These are phyloP conservation scores for Pseudoips prasinana DNA, from an alignment of 2,888 invertebrate genomes.

Conservation along the genomic window DNA sequence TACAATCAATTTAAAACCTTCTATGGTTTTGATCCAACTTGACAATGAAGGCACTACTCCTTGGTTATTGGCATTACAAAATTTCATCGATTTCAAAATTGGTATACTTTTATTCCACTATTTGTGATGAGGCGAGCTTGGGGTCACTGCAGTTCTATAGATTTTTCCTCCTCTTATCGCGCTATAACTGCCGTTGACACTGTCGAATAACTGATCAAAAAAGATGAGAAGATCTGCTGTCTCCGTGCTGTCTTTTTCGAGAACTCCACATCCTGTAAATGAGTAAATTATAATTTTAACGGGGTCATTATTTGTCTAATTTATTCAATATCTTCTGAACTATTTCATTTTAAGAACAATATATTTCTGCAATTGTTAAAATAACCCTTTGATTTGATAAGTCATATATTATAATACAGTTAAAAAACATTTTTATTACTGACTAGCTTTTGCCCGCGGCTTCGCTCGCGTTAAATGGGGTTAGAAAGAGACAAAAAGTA, in stretches of 20 bases:
- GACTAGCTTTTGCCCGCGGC: too few relatives aligned
- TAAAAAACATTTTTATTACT: too few relatives aligned
- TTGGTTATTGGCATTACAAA: not conserved
- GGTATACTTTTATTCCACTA: constrained; percentile 1
- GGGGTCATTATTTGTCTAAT: constrained; percentile 1
- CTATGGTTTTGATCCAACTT: constrained; percentile 4
- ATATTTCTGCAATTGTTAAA: not conserved
- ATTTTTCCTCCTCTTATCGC: not conserved
- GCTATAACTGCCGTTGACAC: constrained; percentile 1
- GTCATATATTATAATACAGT: too few relatives aligned
- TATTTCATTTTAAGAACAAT: constrained; percentile 1
- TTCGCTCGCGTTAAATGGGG: too few relatives aligned
- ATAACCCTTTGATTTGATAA: too few relatives aligned
- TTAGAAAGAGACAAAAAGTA: too few relatives aligned
- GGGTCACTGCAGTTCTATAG: constrained; percentile 2
- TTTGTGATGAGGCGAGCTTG: constrained; percentile 3
- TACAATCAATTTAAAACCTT: constrained; percentile 5
- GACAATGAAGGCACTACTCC: constrained; percentile 5
- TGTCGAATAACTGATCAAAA: constrained; percentile 3
- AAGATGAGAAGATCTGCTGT: constrained; percentile 3
- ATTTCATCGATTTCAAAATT: constrained; percentile 3
- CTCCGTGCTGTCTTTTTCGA: not conserved
- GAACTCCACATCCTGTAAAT: not conserved
- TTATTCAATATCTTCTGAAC: constrained; percentile 1
- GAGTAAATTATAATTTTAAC: not conserved